phyloP scores from a whole-genome alignment of 2,888 invertebrate genomes.

The Nyleta sp. region DNA sequence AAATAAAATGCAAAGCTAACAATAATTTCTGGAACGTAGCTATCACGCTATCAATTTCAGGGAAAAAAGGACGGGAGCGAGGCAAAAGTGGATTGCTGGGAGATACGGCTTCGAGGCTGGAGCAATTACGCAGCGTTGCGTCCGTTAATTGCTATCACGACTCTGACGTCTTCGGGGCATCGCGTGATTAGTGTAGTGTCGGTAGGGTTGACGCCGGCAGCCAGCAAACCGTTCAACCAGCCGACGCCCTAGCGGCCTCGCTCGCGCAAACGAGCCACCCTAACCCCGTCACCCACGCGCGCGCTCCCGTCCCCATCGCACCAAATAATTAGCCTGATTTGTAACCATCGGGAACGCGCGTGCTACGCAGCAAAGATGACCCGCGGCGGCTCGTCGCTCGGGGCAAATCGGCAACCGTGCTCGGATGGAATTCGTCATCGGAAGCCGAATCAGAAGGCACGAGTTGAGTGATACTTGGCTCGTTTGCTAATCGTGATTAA shows the following conservation, averaged over 20 bases:
- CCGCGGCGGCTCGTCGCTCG: constrained; percentile 26
- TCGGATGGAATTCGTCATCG: constrained; percentile 36
- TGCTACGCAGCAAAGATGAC: constrained; percentile 47
- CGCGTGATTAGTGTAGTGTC: constrained; percentile 60
- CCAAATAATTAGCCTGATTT: constrained; percentile 66
- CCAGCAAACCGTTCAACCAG: constrained; percentile 44
- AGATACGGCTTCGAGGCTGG: constrained; percentile 56
- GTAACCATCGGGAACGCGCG: constrained; percentile 53
- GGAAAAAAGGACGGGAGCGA: constrained; percentile 29
- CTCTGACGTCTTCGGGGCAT: constrained; percentile 62
- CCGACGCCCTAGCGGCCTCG: constrained; percentile 50
- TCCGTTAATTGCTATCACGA: constrained; percentile 66
- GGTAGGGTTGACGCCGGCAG: constrained; percentile 57
- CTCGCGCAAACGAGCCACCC: constrained; percentile 57
- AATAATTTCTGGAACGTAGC: constrained; percentile 20
- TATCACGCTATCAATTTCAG: constrained; percentile 44
- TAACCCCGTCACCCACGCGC: constrained; percentile 39
- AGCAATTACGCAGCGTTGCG: constrained; percentile 62
- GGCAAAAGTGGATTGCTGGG: constrained; percentile 38
- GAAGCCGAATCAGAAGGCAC: constrained; percentile 21
- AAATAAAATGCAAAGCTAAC: constrained; percentile 19
- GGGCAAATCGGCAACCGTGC: neutral
- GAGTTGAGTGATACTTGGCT: constrained; percentile 42
- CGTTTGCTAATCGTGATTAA: constrained; percentile 52
- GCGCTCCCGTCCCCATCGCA: constrained; percentile 28